Conservation (phyloP, 2,888 invertebrate species). For the Sinodicranocentrus sp. region DNA sequence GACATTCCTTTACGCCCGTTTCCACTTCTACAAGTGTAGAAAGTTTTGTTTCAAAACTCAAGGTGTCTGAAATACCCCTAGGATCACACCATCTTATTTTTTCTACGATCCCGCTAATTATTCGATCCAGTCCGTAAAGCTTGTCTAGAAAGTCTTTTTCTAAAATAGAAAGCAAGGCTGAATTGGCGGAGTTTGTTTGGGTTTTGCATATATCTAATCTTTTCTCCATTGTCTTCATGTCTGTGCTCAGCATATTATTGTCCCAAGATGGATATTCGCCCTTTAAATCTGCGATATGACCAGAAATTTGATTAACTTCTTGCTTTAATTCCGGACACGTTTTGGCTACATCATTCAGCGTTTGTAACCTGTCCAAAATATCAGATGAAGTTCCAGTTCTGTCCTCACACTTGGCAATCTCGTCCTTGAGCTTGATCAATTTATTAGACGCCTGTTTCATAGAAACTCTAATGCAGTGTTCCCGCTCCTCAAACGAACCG, state of each 20-base stretch:
- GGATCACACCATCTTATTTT: constrained; percentile 95
- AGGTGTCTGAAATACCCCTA: constrained; percentile 92
- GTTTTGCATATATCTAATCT: constrained; percentile 88
- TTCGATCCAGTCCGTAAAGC: constrained; percentile 88
- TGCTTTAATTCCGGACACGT: constrained; percentile 85
- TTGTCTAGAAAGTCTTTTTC: constrained; percentile 93
- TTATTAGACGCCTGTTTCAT: constrained; percentile 86
- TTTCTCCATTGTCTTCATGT: constrained; percentile 89
- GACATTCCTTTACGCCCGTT: constrained; percentile 86
- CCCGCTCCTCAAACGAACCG: constrained; percentile 86
- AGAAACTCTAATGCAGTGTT: constrained; percentile 85
- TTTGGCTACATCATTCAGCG: constrained; percentile 85
- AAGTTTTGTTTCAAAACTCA: constrained; percentile 94
- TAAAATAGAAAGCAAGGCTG: constrained; percentile 86
- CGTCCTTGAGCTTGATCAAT: constrained; percentile 87
- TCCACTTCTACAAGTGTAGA: constrained; percentile 88
- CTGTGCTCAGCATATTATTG: constrained; percentile 88
- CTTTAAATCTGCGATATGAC: constrained; percentile 85
- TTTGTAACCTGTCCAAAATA: constrained; percentile 88
- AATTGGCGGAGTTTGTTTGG: constrained; percentile 90
- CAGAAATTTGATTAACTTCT: constrained; percentile 84
- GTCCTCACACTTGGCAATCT: constrained; percentile 93
- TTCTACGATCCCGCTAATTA: constrained; percentile 89
- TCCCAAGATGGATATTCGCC: constrained; percentile 87
- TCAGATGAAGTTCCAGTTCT: constrained; percentile 92